Base-by-base conservation (phyloP, 2,888 invertebrate genomes). In the Apamea sordens region DNA sequence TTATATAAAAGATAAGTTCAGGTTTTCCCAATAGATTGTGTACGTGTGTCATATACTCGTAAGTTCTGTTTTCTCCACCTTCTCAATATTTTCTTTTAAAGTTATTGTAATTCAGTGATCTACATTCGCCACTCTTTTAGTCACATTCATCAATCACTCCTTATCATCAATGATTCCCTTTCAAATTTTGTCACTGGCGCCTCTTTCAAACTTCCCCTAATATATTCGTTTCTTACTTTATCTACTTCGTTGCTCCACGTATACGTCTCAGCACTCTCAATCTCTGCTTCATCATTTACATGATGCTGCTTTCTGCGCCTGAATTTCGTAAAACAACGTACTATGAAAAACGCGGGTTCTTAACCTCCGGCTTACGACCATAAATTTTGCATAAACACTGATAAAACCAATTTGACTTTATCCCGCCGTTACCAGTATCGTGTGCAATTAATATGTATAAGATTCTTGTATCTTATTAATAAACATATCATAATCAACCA, bases 401-500 rank as follows among this genome's bases (percentile, higher is more conserved):
- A 53, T 71, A 63, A 63, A 82, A 53, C 36, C 59, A 72, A 24
- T 67, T 61, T 41, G 53, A 50, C 0, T 41, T n/a, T 36, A 59
- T 15, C 47, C 53, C 21, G 41, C 15, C 36, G 24, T 53, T 56
- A 47, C 68, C 15, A 64, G 36, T 50, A 76, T 41, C 70, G 11
- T 50, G 28, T 50, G 44, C 70, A 74, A 85, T 74, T 59, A 73
- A 67, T 81, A 81, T 77, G 65, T 76, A 61, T 73, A 61, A 47
- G 44, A 80, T 74, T 59, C 77, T 74, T 64, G 63, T 74, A 68
- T 50, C 59, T 65, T 74, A 68, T 77, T 85, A 77, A 72, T 85
- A 68, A 74, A 73, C 71, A 69, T 74, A 74, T 61, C 44, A 59
- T 69, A 72, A 69, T 75, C 24, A 75, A 2, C n/a, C 64, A 61